Evolutionary conservation across 2,797 vertebrate genomes (phyloP).

Genomic region (Falco peregrinus): DNA sequence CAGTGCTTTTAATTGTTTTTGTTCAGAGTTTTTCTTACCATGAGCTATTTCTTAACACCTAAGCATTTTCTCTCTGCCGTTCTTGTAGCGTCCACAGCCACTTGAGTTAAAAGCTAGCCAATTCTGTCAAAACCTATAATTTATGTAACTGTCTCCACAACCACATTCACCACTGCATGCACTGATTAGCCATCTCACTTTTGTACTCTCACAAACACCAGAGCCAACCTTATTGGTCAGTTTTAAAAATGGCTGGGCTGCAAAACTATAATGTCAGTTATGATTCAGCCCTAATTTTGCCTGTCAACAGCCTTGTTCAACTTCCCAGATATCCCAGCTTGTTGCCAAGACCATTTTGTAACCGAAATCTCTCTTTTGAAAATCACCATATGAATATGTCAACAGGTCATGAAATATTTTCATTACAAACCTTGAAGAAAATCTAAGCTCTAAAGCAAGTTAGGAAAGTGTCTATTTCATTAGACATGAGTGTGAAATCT

Average conservation of each 20-base stretch:
- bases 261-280: conserved; percentile 68
- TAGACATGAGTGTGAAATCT: conserved; percentile 75
- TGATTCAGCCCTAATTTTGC: conserved; percentile 72
- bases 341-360: conserved; percentile 79
- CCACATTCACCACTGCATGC: background rate
- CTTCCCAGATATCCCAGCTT: conserved; percentile 71
- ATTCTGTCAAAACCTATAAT: background rate
- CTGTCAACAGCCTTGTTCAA: conserved; percentile 75
- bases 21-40: background rate
- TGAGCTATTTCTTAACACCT: background rate
- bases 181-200: background rate
- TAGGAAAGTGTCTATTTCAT: conserved; percentile 78
- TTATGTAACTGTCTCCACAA: background rate
- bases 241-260: conserved; percentile 60
- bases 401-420: conserved; percentile 84
- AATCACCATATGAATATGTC: conserved; percentile 84
- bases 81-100: background rate
- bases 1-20: background rate
- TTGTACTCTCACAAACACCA: background rate
- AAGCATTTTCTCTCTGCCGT: background rate
- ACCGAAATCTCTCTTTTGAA: conserved; percentile 78
- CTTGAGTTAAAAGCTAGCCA: background rate
- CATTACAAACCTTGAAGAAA: conserved; percentile 78
- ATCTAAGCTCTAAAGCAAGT: conserved; percentile 72
- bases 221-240: conserved; percentile 28